A percentile compares a stretch with the other conserved stretches of the same genome.
Conservation (phyloP, 2,888 invertebrate species). For the Thecocarcelia acutangulata region DNA sequence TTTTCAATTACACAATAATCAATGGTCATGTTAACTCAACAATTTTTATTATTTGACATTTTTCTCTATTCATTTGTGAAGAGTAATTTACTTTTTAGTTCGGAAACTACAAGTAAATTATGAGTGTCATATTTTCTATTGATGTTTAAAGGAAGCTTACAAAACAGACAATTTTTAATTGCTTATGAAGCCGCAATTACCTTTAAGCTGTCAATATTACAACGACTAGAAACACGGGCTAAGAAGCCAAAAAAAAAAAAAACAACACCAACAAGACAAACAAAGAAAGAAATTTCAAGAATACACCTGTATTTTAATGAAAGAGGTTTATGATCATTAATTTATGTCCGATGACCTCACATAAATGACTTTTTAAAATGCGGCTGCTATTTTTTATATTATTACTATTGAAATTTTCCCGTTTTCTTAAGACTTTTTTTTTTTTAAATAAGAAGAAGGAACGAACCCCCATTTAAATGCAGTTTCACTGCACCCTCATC, state of each 20-base stretch:
- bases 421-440: conserved; percentile 52
- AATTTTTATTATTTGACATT: conserved; percentile 50
- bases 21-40: conserved; percentile 56
- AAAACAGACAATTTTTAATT: conserved; percentile 38
- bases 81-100: conserved; percentile 55
- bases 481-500: conserved; percentile 60
- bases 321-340: conserved; percentile 45
- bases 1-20: conserved; percentile 49
- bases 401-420: conserved; percentile 51
- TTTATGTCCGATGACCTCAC: conserved; percentile 65
- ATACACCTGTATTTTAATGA: conserved; percentile 57
- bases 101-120: not conserved
- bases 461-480: conserved; percentile 59
- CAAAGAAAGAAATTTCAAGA: no score
- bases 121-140: not conserved
- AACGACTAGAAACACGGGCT: conserved; percentile 62
- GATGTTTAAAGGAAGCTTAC: not conserved
- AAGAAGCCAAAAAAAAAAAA: not conserved
- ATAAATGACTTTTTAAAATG: conserved; percentile 72
- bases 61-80: not conserved
- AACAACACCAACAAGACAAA: not conserved
- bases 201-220: conserved; percentile 27
- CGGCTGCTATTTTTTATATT: conserved; percentile 63
- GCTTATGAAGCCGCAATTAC: conserved; percentile 3
- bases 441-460: not conserved